Evolutionary conservation across 2,888 invertebrate species (phyloP).

Genomic region (Amphipyra tragopoginis): DNA sequence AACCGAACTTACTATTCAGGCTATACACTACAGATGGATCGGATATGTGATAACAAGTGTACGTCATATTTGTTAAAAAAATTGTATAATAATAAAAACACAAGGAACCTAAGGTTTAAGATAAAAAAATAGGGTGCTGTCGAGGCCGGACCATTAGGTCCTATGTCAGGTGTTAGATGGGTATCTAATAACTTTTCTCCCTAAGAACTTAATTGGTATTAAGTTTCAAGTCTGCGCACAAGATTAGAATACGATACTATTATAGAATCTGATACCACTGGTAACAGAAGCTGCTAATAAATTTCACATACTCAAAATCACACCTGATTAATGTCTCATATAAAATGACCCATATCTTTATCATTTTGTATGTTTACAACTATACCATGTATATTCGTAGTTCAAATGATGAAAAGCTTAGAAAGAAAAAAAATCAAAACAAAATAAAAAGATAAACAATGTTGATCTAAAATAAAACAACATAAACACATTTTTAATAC

Average conservation of each 20-base stretch:
- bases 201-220: constrained; percentile 45
- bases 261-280: constrained; percentile 37
- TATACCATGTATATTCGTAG: no score
- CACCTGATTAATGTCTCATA: constrained; percentile 10
- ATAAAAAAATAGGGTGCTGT: neutral
- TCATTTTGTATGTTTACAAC: no score
- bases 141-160: constrained; percentile 12
- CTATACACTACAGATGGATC: neutral
- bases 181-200: constrained; percentile 37
- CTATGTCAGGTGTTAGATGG: constrained; percentile 30
- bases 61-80: no score
- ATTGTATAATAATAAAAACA: no score
- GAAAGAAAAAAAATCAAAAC: no score
- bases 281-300: constrained; percentile 30
- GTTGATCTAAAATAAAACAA: constrained; percentile 2
- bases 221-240: constrained; percentile 41
- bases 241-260: constrained; percentile 35
- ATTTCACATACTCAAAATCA: constrained; percentile 20
- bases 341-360: no score
- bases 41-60: no score
- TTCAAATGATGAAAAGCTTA: no score
- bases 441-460: neutral
- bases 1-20: neutral
- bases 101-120: no score
- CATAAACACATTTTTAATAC: constrained; percentile 59